Evolutionary conservation across 2,113 vertebrate species (phyloP).

Genomic region (Procavia capensis): DNA sequence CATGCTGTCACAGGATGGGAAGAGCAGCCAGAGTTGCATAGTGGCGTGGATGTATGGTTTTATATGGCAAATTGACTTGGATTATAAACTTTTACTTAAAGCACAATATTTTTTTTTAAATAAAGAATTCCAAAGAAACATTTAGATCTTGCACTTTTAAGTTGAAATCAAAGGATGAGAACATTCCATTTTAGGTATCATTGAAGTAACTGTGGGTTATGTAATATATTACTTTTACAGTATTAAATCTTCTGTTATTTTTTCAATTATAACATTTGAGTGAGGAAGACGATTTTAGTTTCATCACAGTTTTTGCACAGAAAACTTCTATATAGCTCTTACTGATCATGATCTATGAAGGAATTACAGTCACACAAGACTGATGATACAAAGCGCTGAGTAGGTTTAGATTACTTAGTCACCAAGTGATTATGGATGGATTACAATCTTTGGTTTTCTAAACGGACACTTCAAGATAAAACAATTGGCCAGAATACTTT

Average conservation of each 20-base stretch:
- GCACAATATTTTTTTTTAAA: too few relatives aligned
- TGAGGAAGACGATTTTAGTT: not conserved
- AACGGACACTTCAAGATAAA: not conserved
- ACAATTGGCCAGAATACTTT: conserved; percentile 34
- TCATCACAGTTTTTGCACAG: not conserved
- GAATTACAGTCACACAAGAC: not conserved
- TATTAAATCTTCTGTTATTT: not conserved
- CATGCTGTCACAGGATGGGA: too few relatives aligned
- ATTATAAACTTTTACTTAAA: too few relatives aligned
- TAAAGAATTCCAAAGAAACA: not conserved
- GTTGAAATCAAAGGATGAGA: not conserved
- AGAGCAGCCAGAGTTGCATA: too few relatives aligned
- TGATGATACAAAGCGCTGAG: not conserved
- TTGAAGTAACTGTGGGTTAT: not conserved
- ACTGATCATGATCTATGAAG: not conserved
- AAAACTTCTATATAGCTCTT: not conserved
- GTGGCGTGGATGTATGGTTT: too few relatives aligned
- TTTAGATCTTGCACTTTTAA: not conserved
- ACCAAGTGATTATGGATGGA: not conserved
- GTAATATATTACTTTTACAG: not conserved
- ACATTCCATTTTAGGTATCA: not conserved
- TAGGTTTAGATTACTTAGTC: conserved; percentile 36
- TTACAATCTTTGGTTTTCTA: not conserved
- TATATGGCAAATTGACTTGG: too few relatives aligned
- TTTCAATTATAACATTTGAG: not conserved